Evolutionary conservation across 2,113 vertebrate species (phyloP), one percentile per base, ranked within the genome.

Genomic region (Varanus komodoensis): DNA sequence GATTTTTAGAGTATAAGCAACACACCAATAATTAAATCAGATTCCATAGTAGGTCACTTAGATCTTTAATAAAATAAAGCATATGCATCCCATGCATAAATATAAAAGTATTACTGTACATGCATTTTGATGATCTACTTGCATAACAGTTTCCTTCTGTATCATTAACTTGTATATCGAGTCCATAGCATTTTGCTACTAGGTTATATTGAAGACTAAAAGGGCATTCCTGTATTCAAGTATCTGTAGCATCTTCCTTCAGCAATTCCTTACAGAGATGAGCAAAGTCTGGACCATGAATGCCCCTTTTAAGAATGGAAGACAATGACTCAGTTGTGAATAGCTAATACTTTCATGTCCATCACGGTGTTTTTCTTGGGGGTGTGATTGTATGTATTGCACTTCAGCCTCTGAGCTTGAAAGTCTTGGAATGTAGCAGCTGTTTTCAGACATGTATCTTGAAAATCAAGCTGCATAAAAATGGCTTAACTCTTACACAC

Each of bases 1-100:
- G 23, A 44, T n/a, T 86, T 77, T 44, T n/a, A 64, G 9, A 54
- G 79, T 6, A n/a, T 74, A 21, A 6, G 3, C 48, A 29, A 21
- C 50, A 73, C 44, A 29, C 15, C 0, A 0, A 0, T 7, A 93
- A 87, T 91, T 91, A 71, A 95, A 82, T 12, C 84, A 93, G 77
- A 34, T 2, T 82, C 87, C 82, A 64, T 48, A 82, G 87, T 8
- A 57, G 93, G 90, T 95, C 90, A 73, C 81, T 68, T 74, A 88
- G 67, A 82, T 94, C 92, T 96, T 96, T 96, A 96, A 94, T 96
- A 96, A 96, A 96, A 96, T 96, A 95, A 94, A 94, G 93, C 93
- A 86, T 96, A 94, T 96, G 96, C 93, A 93, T 94, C 88, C 92
- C 95, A 96, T 96, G 95, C 96, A 96, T 95, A 95, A 94, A 95